Evolutionary conservation across 2,888 invertebrate genomes (phyloP).

Genomic region (Drosophila borealis): DNA sequence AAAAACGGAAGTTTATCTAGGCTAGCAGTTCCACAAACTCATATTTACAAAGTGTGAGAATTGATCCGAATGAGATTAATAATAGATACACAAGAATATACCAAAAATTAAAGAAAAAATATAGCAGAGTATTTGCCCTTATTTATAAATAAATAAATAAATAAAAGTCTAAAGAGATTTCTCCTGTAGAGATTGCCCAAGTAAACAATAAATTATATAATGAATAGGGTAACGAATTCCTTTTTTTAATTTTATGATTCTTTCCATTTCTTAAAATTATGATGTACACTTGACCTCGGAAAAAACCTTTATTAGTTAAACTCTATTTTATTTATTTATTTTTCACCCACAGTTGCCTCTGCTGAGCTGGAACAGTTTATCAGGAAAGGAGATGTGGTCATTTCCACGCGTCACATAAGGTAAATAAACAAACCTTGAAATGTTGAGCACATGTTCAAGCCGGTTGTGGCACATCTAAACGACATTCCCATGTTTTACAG

Average conservation of each 20-base stretch:
- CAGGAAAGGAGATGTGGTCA: conserved; percentile 85
- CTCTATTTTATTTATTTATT: too few relatives aligned
- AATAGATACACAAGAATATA: not conserved
- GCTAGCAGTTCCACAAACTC: not conserved
- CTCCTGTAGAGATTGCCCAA: too few relatives aligned
- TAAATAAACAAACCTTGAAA: conserved; percentile 59
- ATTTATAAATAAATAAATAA: too few relatives aligned
- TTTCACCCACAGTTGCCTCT: conserved; percentile 80
- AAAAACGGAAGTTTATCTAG: conserved; percentile 62
- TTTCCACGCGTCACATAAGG: conserved; percentile 85
- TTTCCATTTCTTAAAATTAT: too few relatives aligned
- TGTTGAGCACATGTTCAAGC: conserved; percentile 12
- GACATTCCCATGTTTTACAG: conserved; percentile 49
- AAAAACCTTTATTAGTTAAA: too few relatives aligned
- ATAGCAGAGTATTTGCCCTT: too few relatives aligned
- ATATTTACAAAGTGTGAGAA: not conserved
- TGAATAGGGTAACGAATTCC: too few relatives aligned
- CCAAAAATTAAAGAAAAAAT: too few relatives aligned
- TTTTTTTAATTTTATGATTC: too few relatives aligned
- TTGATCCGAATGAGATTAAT: not conserved
- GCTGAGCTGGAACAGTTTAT: conserved; percentile 84
- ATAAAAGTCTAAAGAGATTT: too few relatives aligned
- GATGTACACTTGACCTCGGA: too few relatives aligned
- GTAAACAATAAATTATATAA: too few relatives aligned
- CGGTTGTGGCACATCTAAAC: conserved; percentile 2